These are phyloP conservation scores for Tenrec ecaudatus DNA, from an alignment of 2,113 vertebrate species.

Conservation along the genomic window DNA sequence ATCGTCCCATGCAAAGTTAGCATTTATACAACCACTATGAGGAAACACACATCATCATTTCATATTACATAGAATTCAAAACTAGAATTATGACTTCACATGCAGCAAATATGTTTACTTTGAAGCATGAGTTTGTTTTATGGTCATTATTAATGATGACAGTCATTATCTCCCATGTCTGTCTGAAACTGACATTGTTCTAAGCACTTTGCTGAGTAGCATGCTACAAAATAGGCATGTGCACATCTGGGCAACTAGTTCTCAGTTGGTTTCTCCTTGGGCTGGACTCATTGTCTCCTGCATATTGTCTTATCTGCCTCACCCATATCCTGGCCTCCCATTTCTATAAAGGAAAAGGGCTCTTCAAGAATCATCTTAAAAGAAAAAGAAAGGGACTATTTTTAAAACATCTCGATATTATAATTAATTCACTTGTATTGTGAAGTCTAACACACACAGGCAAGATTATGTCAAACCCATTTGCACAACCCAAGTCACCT, in stretches of 20 bases:
- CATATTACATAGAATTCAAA: neutral
- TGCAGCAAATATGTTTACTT: neutral
- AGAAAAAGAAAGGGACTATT: too few species aligned
- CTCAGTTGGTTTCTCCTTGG: neutral
- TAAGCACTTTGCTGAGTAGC: neutral
- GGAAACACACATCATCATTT: neutral
- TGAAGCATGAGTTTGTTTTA: neutral
- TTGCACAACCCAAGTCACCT: too few species aligned
- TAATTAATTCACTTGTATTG: too few species aligned
- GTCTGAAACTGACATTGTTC: neutral
- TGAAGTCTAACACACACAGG: too few species aligned
- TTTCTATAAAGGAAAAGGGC: neutral
- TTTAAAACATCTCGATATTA: too few species aligned
- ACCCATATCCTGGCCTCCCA: neutral
- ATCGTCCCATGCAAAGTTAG: neutral
- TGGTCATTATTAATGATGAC: neutral
- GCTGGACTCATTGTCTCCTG: neutral
- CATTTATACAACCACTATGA: neutral
- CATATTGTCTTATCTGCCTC: neutral
- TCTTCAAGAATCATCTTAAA: neutral
- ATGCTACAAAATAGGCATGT: neutral
- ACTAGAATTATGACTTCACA: too few species aligned
- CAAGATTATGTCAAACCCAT: too few species aligned
- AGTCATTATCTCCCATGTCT: neutral
- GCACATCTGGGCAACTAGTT: neutral